phyloP scores from a whole-genome alignment of 2,113 vertebrate genomes.

The Channa argus region DNA sequence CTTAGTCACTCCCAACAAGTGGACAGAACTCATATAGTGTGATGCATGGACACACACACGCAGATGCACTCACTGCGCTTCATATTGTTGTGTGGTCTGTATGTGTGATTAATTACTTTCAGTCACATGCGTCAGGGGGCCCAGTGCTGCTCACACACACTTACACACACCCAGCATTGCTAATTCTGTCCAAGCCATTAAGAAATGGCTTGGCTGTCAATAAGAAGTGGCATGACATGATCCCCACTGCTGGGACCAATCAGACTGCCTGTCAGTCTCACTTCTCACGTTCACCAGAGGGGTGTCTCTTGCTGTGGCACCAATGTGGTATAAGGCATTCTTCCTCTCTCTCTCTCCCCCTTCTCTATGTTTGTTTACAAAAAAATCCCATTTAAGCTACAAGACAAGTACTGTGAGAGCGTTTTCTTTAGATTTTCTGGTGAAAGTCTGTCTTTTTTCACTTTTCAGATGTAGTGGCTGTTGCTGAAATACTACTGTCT shows the following conservation, averaged over 20 bases:
- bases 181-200: slow-evolving; percentile 74
- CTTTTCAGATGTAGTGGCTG: neutral
- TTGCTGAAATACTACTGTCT: slow-evolving; percentile 13
- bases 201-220: slow-evolving; percentile 73
- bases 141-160: slow-evolving; percentile 18
- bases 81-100: slow-evolving; percentile 9
- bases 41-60: slow-evolving; percentile 12
- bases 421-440: slow-evolving; percentile 32
- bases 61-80: slow-evolving; percentile 7
- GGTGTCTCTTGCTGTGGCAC: slow-evolving; percentile 20
- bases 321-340: slow-evolving; percentile 12
- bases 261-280: slow-evolving; percentile 77
- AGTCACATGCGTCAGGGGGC: slow-evolving; percentile 37
- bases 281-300: slow-evolving; percentile 34
- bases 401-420: neutral
- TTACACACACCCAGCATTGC: slow-evolving; percentile 50
- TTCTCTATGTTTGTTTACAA: slow-evolving; percentile 41
- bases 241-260: slow-evolving; percentile 79
- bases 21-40: neutral
- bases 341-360: neutral
- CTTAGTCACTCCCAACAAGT: slow-evolving; percentile 38
- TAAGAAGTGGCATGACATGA: slow-evolving; percentile 79
- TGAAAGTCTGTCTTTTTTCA: neutral
- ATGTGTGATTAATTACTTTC: slow-evolving; percentile 78
- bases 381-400: neutral